Evolutionary conservation across 2,888 invertebrate genomes (phyloP), one percentile per base, ranked within the genome.

Genomic region (Chrysodeixis includens): DNA sequence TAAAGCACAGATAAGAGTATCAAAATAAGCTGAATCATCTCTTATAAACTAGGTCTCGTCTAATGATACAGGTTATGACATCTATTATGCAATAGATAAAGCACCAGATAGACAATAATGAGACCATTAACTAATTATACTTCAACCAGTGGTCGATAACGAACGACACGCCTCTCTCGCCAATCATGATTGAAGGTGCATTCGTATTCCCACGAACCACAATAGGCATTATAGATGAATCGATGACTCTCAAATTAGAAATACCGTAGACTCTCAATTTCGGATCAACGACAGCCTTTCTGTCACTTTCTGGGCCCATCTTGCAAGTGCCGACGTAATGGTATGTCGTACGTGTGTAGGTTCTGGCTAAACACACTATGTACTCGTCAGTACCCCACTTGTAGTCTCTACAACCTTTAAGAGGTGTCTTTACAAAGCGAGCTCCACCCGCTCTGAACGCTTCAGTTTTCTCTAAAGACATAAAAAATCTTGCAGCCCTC

Each of bases 181-280:
- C 98, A 56, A 98, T 97, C 98, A 97, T 98, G 10, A 98, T 97
- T 0, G 96, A 95, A 0, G 98, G 97, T 0, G 97, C 98, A 82
- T 98, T 98, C 0, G 98, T 98, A 85, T 98, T 98, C 0, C 97
- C 97, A 71, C 97, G 97, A 0, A 97, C 93, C 30, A 98, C 96
- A 0, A 90, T 92, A 0, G 98, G 98, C 97, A 98, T 98, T 46
- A 98, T 96, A 6, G 97, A 97, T 0, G 97, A 96, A 85, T 98
- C 98, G 0, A 96, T 96, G 0, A 98, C 97, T 59, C 98, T 93
- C 0, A 97, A 84, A 3, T 95, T 90, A 7, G 77, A 59, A 0
- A 92, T 62, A 0, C 97, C 97, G 62, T 97, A 95, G 0, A 98
- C 97, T 56, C 93, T 94, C 4, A 98, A 86, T 63, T 96, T 90